Evolutionary conservation across 2,888 invertebrate genomes (phyloP).

Genomic region (Steinernema hermaphroditum): DNA sequence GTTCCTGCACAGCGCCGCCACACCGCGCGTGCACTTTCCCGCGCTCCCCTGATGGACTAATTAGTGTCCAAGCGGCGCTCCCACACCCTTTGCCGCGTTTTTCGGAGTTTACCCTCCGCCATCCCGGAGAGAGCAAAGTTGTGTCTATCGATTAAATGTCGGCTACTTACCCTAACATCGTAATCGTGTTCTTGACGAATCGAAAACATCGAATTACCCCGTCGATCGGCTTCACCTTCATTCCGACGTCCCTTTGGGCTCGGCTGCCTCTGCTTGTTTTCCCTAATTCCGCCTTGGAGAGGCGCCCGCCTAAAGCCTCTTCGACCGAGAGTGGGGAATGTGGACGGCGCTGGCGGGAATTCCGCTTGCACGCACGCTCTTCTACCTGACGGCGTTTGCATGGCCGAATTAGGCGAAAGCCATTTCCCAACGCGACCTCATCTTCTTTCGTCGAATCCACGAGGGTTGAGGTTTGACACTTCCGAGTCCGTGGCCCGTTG

Average conservation of each 20-base stretch:
- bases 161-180: no score
- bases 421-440: neutral
- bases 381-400: conserved; percentile 7
- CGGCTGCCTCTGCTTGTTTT: neutral
- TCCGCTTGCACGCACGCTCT: neutral
- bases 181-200: neutral
- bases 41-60: no score
- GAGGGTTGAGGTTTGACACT: neutral
- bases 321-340: neutral
- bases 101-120: no score
- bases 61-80: no score
- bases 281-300: neutral
- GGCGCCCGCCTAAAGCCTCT: neutral
- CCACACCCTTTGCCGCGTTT: no score
- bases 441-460: neutral
- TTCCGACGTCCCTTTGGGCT: neutral
- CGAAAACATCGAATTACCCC: conserved; percentile 11
- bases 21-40: no score
- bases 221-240: neutral
- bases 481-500: neutral
- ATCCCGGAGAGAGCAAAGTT: no score
- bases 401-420: neutral
- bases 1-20: no score
- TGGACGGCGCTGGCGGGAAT: neutral
- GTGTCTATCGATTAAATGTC: no score